Evolutionary conservation across 2,113 vertebrate genomes (phyloP).

Genomic region (Mus musculus): DNA sequence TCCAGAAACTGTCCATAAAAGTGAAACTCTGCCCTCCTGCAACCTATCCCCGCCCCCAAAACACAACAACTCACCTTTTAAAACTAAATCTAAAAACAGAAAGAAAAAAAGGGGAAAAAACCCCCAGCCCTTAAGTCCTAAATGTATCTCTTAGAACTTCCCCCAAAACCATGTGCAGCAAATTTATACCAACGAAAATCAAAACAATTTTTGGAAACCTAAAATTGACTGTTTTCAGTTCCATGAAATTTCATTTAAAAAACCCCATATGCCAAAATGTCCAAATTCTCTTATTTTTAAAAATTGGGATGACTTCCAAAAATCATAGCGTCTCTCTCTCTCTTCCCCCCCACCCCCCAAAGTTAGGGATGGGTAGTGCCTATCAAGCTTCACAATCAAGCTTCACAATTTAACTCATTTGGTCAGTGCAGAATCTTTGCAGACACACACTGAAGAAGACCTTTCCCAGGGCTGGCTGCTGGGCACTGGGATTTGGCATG

Average conservation of each 20-base stretch:
- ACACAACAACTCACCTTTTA: conserved; percentile 69
- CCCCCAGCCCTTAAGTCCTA: conserved; percentile 55
- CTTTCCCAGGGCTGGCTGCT: conserved; percentile 22
- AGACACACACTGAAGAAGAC: conserved; percentile 50
- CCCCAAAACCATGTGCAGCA: conserved; percentile 84
- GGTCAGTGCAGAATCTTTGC: conserved; percentile 66
- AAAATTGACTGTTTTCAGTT: conserved; percentile 86
- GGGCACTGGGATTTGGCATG: not conserved
- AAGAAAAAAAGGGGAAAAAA: not conserved
- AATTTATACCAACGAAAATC: conserved; percentile 85
- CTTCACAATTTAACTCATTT: conserved; percentile 82
- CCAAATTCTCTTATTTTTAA: conserved; percentile 86
- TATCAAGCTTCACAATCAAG: conserved; percentile 80
- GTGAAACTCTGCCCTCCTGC: not conserved
- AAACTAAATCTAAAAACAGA: conserved; percentile 72
- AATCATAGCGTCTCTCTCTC: conserved; percentile 82
- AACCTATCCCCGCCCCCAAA: not conserved
- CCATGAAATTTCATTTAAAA: conserved; percentile 86
- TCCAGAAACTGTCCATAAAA: not conserved
- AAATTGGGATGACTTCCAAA: conserved; percentile 85
- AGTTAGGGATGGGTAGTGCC: conserved; percentile 80
- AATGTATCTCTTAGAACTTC: conserved; percentile 83
- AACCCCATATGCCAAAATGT: conserved; percentile 86
- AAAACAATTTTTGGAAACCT: conserved; percentile 86
- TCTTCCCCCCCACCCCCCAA: conserved; percentile 14